Percentiles rank a stretch among this genome's conserved stretches.
Conservation (phyloP, 2,797 vertebrate genomes). For the Cuculus canorus region DNA sequence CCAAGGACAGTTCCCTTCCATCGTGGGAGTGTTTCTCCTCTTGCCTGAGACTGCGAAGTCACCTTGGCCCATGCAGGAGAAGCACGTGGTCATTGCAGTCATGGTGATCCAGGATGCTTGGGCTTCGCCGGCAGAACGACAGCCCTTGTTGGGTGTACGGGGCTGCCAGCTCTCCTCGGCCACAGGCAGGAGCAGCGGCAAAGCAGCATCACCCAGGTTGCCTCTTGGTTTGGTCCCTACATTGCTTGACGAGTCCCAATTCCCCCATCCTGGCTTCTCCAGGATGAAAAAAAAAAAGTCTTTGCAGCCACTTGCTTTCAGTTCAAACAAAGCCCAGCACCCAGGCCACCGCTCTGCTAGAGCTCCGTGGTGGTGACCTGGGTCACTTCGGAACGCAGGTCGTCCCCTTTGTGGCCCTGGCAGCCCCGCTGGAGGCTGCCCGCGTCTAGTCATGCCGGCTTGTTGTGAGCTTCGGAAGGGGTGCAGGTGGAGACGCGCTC, state of each 20-base stretch:
- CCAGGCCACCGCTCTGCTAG: constrained; percentile 43
- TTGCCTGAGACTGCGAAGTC: neutral
- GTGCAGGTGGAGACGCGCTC: constrained; percentile 86
- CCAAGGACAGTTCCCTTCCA: neutral
- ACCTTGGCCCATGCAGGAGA: neutral
- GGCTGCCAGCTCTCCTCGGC: neutral
- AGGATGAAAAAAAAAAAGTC: neutral
- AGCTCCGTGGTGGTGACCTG: constrained; percentile 85
- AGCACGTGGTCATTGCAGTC: accelerated
- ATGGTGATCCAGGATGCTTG: neutral
- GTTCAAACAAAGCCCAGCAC: neutral
- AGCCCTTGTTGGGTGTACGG: neutral
- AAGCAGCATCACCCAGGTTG: neutral
- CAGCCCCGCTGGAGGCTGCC: constrained; percentile 71
- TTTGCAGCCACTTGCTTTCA: neutral
- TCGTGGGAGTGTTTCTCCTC: accelerated
- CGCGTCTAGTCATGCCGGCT: constrained; percentile 85
- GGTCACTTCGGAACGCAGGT: constrained; percentile 83
- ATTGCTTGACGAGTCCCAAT: neutral
- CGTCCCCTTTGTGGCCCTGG: constrained; percentile 55
- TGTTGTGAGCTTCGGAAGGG: constrained; percentile 72
- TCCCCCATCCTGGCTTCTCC: neutral
- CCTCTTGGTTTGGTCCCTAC: neutral
- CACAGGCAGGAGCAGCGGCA: accelerated
- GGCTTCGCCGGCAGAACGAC: neutral